Evolutionary conservation across 2,797 vertebrate species (phyloP).

Genomic region (Simalia tracyae): DNA sequence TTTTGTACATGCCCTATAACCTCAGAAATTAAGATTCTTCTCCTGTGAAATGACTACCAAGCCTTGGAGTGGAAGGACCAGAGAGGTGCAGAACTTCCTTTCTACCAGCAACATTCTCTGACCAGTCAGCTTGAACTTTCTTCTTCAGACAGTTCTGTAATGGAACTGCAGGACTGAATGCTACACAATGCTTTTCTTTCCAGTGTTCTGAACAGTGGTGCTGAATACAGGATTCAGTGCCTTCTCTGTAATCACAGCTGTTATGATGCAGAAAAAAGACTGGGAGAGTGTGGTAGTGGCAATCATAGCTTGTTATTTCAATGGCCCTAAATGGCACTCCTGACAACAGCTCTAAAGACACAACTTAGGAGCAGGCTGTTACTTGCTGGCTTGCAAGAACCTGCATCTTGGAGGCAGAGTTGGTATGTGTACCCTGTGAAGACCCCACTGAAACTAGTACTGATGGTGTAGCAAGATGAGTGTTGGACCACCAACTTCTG

Average conservation of each 20-base stretch:
- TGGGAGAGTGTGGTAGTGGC: background rate
- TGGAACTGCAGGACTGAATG: background rate
- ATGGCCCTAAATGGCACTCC: background rate
- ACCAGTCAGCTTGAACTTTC: background rate
- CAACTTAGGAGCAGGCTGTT: background rate
- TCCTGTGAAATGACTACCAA: background rate
- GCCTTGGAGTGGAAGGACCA: background rate
- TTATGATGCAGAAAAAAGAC: background rate
- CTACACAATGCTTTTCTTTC: background rate
- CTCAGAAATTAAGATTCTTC: background rate
- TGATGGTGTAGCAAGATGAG: background rate
- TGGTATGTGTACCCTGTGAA: background rate
- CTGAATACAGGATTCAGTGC: background rate
- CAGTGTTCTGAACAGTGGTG: background rate
- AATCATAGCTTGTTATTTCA: background rate
- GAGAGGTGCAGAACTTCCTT: background rate
- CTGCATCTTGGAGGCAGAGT: background rate
- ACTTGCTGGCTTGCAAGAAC: background rate
- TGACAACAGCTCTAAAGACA: background rate
- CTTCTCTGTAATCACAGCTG: background rate
- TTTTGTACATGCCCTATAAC: background rate
- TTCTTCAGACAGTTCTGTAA: background rate
- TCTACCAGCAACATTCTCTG: background rate
- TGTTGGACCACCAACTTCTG: background rate
- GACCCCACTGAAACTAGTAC: background rate